Percentiles rank a stretch among this genome's conserved stretches.
phyloP scores from a whole-genome alignment of 2,113 vertebrate genomes.

The Cranoglanis bouderius region DNA sequence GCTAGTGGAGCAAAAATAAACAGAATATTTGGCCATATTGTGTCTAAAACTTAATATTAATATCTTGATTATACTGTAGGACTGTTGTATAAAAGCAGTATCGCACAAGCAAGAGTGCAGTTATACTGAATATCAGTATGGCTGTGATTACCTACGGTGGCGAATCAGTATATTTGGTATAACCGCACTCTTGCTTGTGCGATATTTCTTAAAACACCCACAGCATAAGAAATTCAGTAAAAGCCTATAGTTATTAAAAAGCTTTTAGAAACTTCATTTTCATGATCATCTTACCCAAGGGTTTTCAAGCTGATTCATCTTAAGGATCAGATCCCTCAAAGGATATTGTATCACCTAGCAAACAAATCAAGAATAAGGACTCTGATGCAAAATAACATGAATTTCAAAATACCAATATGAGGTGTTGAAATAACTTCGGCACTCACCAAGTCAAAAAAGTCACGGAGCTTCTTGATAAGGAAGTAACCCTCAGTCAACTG shows the following conservation, averaged over 20 bases:
- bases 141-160: neutral
- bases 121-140: neutral
- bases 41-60: neutral
- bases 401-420: neutral
- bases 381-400: neutral
- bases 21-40: too few relatives aligned
- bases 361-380: neutral
- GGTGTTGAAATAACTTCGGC: neutral
- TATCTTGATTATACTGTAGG: neutral
- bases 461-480: neutral
- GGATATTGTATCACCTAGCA: too few relatives aligned
- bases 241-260: neutral
- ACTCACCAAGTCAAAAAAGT: conserved; percentile 4
- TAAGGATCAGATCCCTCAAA: neutral
- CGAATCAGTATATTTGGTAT: too few relatives aligned
- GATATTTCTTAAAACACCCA: neutral
- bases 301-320: neutral
- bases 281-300: neutral
- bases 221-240: neutral
- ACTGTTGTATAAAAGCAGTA: neutral
- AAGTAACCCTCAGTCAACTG: conserved; percentile 7
- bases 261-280: neutral
- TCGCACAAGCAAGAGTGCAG: neutral
- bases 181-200: neutral
- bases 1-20: too few relatives aligned